Evolutionary conservation across 2,888 invertebrate genomes (phyloP), one percentile per base, ranked within the genome.

Genomic region (Lasius fuliginosus): DNA sequence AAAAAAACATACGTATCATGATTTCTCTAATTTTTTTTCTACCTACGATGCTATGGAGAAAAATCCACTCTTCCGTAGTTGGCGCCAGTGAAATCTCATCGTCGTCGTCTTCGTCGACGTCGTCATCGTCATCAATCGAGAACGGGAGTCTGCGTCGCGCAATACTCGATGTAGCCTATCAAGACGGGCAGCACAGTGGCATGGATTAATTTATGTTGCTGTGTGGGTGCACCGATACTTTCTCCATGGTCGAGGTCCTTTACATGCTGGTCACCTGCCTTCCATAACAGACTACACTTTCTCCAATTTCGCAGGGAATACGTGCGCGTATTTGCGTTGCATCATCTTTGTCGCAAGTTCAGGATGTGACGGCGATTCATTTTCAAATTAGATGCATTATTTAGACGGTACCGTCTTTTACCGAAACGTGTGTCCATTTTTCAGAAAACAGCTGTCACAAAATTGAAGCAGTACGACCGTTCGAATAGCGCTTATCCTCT

Each of bases 181-280:
- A n/a, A 49, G 65, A 58, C 76, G 60, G 73, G 18, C 58, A 46
- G 67, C 49, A 62, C 74, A 11, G 36, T 74, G 77, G 27, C 68
- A 83, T 49, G 85, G 82, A 90, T 90, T 90, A 88, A 90, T 88
- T 89, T 84, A 86, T 87, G 64, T 42, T 67, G 60, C 11, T 68
- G 90, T 87, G 90, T 85, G 85, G 86, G 91, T 89, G 90, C 84
- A 83, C 68, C 84, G 85, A 83, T 83, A 90, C 92, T 92, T 92
- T 92, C 92, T 88, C 92, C 89, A 64, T 27, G 86, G 86, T 65
- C 88, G 85, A 84, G 84, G 87, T 85, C 82, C 74, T 82, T 87
- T 85, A 84, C 86, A 88, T 87, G 87, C 84, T 53, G 86, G 73
- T 33, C 75, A 81, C 77, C 88, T 88, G 90, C 87, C 89, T 88